phyloP scores from a whole-genome alignment of 2,113 vertebrate species.

The Ceyx melanurus region DNA sequence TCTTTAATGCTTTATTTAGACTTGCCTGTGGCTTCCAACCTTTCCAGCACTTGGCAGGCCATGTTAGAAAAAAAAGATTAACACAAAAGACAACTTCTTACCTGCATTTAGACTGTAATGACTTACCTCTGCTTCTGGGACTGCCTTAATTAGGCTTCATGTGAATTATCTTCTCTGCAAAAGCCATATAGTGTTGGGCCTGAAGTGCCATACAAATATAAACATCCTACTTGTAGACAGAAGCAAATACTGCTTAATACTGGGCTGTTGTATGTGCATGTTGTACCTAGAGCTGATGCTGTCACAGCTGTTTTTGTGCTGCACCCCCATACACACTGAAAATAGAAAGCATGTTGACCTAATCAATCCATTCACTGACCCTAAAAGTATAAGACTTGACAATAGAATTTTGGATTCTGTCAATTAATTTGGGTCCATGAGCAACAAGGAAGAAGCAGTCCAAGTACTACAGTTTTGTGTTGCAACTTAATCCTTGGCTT shows the following conservation, averaged over 20 bases:
- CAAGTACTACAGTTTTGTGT: not conserved
- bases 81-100: not conserved
- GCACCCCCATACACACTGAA: not conserved
- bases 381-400: not conserved
- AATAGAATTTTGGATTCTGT: not conserved
- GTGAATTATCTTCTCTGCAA: not conserved
- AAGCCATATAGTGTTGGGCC: not conserved
- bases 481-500: not conserved
- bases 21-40: not conserved
- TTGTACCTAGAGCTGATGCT: not conserved
- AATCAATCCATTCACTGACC: not conserved
- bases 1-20: not conserved
- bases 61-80: not conserved
- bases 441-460: not conserved
- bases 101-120: not conserved
- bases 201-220: not conserved
- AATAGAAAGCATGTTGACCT: not conserved
- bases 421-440: not conserved
- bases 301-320: not conserved
- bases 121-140: not conserved
- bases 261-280: not conserved
- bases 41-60: not conserved
- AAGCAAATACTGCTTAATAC: not conserved
- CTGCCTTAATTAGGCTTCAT: not conserved
- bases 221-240: not conserved